Evolutionary conservation across 92 coral and sea anemone genomes (phyloP), one percentile per base, ranked within the genome.

Genomic region (Phenganax subtilis): DNA sequence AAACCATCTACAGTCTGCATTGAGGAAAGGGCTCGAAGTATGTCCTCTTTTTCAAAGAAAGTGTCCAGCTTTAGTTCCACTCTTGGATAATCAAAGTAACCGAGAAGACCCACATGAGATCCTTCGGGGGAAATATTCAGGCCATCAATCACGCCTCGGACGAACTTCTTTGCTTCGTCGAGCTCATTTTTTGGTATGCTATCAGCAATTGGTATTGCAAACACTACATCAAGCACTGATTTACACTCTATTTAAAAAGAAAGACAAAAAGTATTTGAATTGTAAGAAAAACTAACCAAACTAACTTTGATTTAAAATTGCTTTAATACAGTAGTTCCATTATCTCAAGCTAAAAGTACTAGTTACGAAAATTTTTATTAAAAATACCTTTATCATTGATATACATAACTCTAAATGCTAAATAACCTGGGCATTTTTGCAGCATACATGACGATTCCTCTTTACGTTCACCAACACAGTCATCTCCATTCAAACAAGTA

Each of bases 21-120:
- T 52, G 64, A 54, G 9, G 57, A 51, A 14, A 75, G 69, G 9
- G 81, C 83, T 11, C 73, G 83, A n/a, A 67, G 71, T 67, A 96
- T 87, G 84, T 96, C 99, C 65, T 90, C 85, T 20, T 84, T 90
- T 70, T 92, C 92, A 84, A 57, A 96, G 70, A 89, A 96, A 6
- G 97, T 91, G 88, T 92, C 88, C 83, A 96, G 88, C 81, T 92
- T 96, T 77, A 96, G 81, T 81, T 96, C 99, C 87, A 96, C 79
- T 28, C 97, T 91, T 8, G 99, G 97, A 82, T 90, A 93, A 79
- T 91, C 88, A 57, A 97, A 94, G 86, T 94, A 94, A 3, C 96
- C 92, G 75, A 94, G 84, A 54, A 94, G 89, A 25, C 98, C 98
- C 31, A 94, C 91, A 75, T 94, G 98, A 65, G 98, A 90, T 20